Conservation (phyloP, 1,140 invertebrate genomes). For the Drosophila willistoni region DNA sequence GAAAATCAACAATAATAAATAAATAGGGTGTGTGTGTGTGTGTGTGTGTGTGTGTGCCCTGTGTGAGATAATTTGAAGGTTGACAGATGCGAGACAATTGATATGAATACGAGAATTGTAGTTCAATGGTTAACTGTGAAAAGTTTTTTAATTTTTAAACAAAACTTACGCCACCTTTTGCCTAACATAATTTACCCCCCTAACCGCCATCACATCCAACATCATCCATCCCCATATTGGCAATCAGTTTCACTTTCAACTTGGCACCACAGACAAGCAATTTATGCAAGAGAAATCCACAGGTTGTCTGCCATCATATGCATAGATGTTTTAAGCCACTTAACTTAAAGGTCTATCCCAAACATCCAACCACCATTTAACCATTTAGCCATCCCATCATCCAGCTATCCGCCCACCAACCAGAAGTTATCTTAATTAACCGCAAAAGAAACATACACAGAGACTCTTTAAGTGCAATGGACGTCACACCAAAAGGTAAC, state of each 20-base stretch:
- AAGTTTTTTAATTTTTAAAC: background rate
- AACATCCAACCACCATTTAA: conserved; percentile 20
- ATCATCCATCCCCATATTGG: background rate
- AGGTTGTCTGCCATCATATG: conserved; percentile 18
- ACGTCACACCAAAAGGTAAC: conserved; percentile 59
- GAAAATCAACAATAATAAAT: conserved; percentile 1
- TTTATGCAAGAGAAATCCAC: conserved; percentile 33
- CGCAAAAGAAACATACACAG: conserved; percentile 38
- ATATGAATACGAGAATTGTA: conserved; percentile 1
- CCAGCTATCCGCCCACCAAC: conserved; percentile 47
- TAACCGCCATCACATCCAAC: background rate
- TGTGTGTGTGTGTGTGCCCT: background rate
- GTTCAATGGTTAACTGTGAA: background rate
- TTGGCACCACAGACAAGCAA: conserved; percentile 37
- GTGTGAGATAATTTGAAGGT: conserved; percentile 12
- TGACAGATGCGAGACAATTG: background rate
- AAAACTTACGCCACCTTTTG: conserved; percentile 7
- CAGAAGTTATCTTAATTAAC: conserved; percentile 78
- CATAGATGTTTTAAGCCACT: conserved; percentile 39
- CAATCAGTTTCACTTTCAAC: conserved; percentile 64
- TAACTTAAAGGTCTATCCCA: conserved; percentile 31
- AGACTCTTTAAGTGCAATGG: conserved; percentile 62
- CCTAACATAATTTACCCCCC: conserved; percentile 5
- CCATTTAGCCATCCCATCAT: conserved; percentile 5
- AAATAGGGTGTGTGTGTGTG: background rate